A percentile compares a stretch with the other conserved stretches of the same genome.
phyloP scores from a whole-genome alignment of 2,797 vertebrate genomes.

The Triplophysa bombifrons region DNA sequence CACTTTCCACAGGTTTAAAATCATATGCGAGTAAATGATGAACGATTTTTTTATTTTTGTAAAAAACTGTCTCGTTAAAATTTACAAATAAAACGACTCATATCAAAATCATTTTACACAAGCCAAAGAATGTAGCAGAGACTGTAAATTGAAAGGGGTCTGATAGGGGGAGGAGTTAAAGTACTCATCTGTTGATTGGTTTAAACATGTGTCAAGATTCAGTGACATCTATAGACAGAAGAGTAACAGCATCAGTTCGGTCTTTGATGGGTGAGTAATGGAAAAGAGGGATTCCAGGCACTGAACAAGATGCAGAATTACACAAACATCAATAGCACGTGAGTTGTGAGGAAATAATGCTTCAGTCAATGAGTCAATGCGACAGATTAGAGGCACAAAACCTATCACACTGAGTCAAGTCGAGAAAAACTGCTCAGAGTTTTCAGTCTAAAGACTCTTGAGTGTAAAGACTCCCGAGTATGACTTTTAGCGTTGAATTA shows the following conservation, averaged over 20 bases:
- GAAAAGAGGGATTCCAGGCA: constrained; percentile 30
- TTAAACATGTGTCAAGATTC: constrained; percentile 26
- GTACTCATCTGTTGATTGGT: constrained; percentile 40
- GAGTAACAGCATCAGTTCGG: constrained; percentile 4
- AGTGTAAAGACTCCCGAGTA: not conserved
- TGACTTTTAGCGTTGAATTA: not conserved
- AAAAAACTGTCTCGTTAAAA: too few relatives aligned
- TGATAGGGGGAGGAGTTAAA: constrained; percentile 29
- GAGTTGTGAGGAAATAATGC: constrained; percentile 15
- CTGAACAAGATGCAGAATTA: constrained; percentile 37
- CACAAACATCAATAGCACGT: constrained; percentile 37
- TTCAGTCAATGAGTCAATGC: not conserved
- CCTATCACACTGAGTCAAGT: constrained; percentile 7
- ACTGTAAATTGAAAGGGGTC: constrained; percentile 21
- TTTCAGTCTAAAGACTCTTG: not conserved
- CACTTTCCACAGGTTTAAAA: too few relatives aligned
- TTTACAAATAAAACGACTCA: too few relatives aligned
- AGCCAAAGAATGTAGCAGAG: not conserved
- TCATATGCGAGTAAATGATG: too few relatives aligned
- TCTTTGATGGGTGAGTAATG: constrained; percentile 10
- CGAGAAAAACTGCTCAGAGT: not conserved
- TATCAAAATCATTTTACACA: not conserved
- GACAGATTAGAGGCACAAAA: constrained; percentile 9
- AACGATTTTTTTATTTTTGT: too few relatives aligned
- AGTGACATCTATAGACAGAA: constrained; percentile 13